These are phyloP conservation scores for Fabriciana adippe DNA, from an alignment of 2,888 invertebrate genomes.

Conservation along the genomic window DNA sequence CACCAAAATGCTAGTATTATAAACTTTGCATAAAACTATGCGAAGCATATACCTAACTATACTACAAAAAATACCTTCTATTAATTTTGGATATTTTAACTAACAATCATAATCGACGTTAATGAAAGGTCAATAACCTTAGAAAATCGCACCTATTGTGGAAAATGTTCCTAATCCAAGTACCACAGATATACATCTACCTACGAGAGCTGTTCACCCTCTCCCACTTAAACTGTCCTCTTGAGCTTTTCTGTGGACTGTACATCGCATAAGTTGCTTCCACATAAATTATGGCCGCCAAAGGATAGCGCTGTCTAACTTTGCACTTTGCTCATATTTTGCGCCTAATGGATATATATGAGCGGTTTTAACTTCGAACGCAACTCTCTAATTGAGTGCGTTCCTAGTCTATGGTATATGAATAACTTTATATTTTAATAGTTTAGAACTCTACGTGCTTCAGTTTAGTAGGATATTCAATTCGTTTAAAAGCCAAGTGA, in stretches of 20 bases:
- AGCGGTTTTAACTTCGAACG: conserved; percentile 67
- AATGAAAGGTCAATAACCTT: too few relatives aligned
- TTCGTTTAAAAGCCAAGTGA: background rate
- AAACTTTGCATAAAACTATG: too few relatives aligned
- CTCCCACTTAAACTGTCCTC: background rate
- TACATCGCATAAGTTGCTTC: conserved; percentile 68
- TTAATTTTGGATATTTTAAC: too few relatives aligned
- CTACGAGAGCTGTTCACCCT: background rate
- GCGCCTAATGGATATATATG: conserved; percentile 78
- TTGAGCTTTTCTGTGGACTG: conserved; percentile 48
- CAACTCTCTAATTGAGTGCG: conserved; percentile 76
- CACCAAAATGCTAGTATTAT: too few relatives aligned
- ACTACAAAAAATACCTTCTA: too few relatives aligned
- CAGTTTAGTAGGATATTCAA: conserved; percentile 2
- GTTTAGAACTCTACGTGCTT: conserved; percentile 20
- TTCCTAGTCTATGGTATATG: conserved; percentile 52
- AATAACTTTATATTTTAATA: conserved; percentile 30
- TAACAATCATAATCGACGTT: too few relatives aligned
- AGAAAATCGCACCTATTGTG: too few relatives aligned
- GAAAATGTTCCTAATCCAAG: too few relatives aligned
- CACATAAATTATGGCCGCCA: conserved; percentile 77
- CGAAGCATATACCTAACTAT: too few relatives aligned
- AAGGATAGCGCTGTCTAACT: conserved; percentile 80
- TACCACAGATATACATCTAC: background rate
- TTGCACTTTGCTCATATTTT: conserved; percentile 80